Evolutionary conservation across 1,140 invertebrate genomes (phyloP), one percentile per base, ranked within the genome.

Genomic region (Steinernema khuongi): DNA sequence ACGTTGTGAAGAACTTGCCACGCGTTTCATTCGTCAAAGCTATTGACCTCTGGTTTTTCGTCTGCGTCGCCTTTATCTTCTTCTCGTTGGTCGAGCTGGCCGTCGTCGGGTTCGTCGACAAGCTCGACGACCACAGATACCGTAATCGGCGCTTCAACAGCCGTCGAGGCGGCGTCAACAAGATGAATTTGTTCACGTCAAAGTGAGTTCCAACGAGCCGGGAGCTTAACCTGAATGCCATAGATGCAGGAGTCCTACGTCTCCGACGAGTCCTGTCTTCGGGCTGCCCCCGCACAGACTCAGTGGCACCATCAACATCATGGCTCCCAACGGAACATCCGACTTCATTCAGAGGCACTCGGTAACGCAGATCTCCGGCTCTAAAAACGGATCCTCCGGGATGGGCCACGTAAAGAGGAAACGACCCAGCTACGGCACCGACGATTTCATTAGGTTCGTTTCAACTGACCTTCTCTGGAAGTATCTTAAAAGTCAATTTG

Each of bases 61-160:
- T 81, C 22, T 87, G 87, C 70, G 79, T 87, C 1, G 77, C 84
- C 18, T 87, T 87, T 75, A 86, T 87, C 14, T 87, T 87, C 74
- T 81, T 86, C 11, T 84, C 85, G 0, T 78, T 87, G 7, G 78
- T 87, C 31, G 87, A 87, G 78, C 83, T 86, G 74, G 87, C 86
- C 26, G 79, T 87, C 68, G 86, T 87, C 29, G 82, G 80, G 28
- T 85, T 83, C 71, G 82, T 85, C 28, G 82, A 83, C 68, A 79
- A 79, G 60, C 72, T 79, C 28, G 26, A 32, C 78, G 66, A 28
- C 26, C 30, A 14, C 19, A 31, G 19, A 28, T 44, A 79, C 68
- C 14, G 70, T 18, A 36, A 31, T 67, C 22, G 22, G 32, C n/a
- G 36, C 4, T 69, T 41, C 30, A 78, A 72, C 31, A 50, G 41